A percentile compares a stretch with the other conserved stretches of the same genome.
phyloP scores from a whole-genome alignment of 2,888 invertebrate genomes.

The Tubiluchus corallicola region DNA sequence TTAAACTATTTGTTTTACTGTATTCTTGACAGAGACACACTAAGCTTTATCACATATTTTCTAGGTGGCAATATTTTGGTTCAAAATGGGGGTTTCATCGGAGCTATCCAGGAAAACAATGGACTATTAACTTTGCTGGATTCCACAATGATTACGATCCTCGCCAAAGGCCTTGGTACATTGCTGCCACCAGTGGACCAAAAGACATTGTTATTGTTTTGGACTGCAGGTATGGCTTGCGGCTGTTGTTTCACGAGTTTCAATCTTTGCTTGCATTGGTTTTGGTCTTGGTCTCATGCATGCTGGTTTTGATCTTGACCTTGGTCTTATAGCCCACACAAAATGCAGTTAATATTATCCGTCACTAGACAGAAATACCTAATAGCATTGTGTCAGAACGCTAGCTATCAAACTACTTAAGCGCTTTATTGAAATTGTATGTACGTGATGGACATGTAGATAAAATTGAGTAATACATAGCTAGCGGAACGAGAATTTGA shows the following conservation, averaged over 20 bases:
- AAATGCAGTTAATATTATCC: too few species aligned
- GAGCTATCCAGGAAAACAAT: conserved; percentile 29
- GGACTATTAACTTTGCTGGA: conserved; percentile 31
- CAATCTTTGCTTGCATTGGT: not conserved
- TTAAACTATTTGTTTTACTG: too few species aligned
- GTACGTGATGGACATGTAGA: too few species aligned
- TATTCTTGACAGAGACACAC: too few species aligned
- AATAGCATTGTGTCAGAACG: too few species aligned
- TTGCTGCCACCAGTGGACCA: conserved; percentile 30
- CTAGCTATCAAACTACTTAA: too few species aligned
- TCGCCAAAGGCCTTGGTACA: conserved; percentile 29
- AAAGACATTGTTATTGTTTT: conserved; percentile 31
- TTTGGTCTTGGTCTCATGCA: not conserved
- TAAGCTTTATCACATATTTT: too few species aligned
- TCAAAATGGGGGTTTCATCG: conserved; percentile 27
- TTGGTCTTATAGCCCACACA: too few species aligned
- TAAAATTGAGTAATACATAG: too few species aligned
- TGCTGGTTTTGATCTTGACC: not conserved
- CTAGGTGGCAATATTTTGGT: conserved; percentile 32
- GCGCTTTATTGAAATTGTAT: too few species aligned
- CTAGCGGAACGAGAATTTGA: too few species aligned
- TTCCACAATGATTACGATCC: conserved; percentile 32
- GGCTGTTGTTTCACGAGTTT: not conserved
- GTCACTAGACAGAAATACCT: too few species aligned
- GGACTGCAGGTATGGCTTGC: conserved; percentile 27